Conservation (phyloP, 2,888 invertebrate species). For the Hipparchia semele region DNA sequence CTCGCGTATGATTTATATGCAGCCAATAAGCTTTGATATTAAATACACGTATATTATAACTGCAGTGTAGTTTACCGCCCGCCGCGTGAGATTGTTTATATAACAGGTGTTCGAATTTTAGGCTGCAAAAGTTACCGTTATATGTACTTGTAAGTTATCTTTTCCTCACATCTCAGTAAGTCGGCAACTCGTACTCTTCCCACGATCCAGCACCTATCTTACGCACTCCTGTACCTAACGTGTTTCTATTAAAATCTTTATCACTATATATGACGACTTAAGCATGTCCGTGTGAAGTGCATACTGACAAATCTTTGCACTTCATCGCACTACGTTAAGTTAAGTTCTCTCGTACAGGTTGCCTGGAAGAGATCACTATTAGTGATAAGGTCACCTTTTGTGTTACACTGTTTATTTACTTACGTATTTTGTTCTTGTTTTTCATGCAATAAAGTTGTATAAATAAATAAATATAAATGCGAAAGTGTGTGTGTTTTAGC, state of each 20-base stretch:
- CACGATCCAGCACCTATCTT: constrained; percentile 7
- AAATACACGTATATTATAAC: constrained; percentile 20
- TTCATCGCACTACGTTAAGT: too few relatives aligned
- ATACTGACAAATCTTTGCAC: neutral
- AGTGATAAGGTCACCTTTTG: too few relatives aligned
- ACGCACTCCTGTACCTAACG: neutral
- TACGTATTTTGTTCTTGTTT: too few relatives aligned
- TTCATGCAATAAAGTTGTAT: too few relatives aligned
- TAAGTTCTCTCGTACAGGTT: too few relatives aligned
- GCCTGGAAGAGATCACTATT: too few relatives aligned
- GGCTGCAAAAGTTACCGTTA: constrained; percentile 1
- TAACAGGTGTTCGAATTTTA: constrained; percentile 30
- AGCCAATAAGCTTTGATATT: constrained; percentile 13
- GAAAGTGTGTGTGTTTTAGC: too few relatives aligned
- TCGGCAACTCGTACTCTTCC: neutral
- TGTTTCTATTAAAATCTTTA: constrained; percentile 3
- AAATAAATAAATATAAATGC: too few relatives aligned
- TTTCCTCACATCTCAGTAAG: neutral
- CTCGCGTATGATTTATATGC: constrained; percentile 18
- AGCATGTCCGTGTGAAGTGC: neutral
- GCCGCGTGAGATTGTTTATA: constrained; percentile 25
- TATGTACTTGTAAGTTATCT: constrained; percentile 3
- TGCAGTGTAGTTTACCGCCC: constrained; percentile 15
- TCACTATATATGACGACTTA: neutral
- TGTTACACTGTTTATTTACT: too few relatives aligned